phyloP scores from a whole-genome alignment of 1,140 invertebrate species.

The Bombyx mori region DNA sequence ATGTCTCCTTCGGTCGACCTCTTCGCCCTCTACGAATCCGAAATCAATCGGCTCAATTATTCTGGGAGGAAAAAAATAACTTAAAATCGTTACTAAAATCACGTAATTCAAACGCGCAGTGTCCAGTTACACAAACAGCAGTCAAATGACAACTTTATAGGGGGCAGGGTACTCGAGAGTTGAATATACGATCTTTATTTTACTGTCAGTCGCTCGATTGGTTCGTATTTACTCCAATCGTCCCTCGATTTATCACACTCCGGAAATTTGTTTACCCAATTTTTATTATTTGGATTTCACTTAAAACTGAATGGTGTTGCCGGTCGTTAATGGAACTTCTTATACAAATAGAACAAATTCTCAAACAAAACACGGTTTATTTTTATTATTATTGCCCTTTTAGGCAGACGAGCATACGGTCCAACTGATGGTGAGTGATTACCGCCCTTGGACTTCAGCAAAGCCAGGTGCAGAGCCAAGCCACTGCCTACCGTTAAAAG shows the following conservation, averaged over 20 bases:
- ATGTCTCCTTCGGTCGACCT: too few species aligned
- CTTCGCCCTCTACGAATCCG: too few species aligned
- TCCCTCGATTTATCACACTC: not conserved
- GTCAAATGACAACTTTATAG: slow-evolving; percentile 3
- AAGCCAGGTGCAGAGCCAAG: too few species aligned
- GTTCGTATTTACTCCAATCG: slow-evolving; percentile 4
- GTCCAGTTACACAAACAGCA: slow-evolving; percentile 1
- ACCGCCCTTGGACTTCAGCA: too few species aligned
- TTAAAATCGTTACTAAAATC: too few species aligned
- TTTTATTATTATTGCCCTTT: not conserved
- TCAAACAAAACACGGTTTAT: not conserved
- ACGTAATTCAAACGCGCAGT: not conserved
- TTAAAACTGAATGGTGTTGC: too few species aligned
- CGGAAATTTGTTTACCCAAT: not conserved
- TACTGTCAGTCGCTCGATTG: slow-evolving; percentile 6
- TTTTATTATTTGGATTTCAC: not conserved
- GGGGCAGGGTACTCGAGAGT: not conserved
- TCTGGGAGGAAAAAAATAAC: too few species aligned
- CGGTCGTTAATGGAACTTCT: not conserved
- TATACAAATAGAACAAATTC: not conserved
- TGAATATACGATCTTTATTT: slow-evolving; percentile 6
- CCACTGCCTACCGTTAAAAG: too few species aligned
- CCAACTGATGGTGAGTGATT: not conserved
- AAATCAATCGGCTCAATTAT: too few species aligned
- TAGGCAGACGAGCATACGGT: not conserved